phyloP scores from a whole-genome alignment of 1,140 invertebrate genomes.

The Lineus longissimus region DNA sequence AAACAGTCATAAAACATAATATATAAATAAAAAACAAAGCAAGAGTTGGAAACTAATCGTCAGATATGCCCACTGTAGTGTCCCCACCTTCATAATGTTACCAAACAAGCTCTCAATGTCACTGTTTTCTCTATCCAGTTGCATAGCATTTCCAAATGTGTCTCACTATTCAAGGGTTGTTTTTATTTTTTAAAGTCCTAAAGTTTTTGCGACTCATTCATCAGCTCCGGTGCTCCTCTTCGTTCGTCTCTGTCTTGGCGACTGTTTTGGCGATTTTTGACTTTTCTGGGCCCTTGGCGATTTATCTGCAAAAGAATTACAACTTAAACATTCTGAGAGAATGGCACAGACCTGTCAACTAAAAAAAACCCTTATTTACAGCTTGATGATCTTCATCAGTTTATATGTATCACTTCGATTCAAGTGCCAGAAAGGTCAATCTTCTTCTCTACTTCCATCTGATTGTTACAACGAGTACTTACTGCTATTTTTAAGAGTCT shows the following conservation, averaged over 20 bases:
- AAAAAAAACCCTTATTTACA: neutral
- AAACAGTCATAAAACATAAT: too few species aligned
- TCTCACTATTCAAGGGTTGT: neutral
- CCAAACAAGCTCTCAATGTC: too few species aligned
- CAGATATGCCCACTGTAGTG: too few species aligned
- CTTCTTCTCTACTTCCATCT: too few species aligned
- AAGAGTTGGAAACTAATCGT: too few species aligned
- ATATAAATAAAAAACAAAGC: too few species aligned
- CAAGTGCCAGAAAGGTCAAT: too few species aligned
- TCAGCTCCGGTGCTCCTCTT: constrained; percentile 44
- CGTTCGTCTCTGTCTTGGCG: constrained; percentile 44
- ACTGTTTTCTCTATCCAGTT: too few species aligned
- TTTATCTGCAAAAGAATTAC: constrained; percentile 31
- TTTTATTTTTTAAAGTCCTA: constrained; percentile 1
- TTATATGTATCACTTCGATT: constrained; percentile 1
- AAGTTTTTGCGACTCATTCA: constrained; percentile 20
- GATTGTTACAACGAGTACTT: too few species aligned
- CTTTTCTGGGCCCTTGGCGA: constrained; percentile 30
- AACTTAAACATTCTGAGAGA: neutral
- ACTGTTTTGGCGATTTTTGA: constrained; percentile 42
- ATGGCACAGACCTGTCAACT: neutral
- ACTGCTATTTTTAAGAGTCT: constrained; percentile 57
- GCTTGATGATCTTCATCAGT: neutral
- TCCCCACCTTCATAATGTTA: too few species aligned
- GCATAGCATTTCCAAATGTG: too few species aligned